Evolutionary conservation across 2,797 vertebrate genomes (phyloP), one percentile per base, ranked within the genome.

Genomic region (Sternarchorhynchus goeldii): DNA sequence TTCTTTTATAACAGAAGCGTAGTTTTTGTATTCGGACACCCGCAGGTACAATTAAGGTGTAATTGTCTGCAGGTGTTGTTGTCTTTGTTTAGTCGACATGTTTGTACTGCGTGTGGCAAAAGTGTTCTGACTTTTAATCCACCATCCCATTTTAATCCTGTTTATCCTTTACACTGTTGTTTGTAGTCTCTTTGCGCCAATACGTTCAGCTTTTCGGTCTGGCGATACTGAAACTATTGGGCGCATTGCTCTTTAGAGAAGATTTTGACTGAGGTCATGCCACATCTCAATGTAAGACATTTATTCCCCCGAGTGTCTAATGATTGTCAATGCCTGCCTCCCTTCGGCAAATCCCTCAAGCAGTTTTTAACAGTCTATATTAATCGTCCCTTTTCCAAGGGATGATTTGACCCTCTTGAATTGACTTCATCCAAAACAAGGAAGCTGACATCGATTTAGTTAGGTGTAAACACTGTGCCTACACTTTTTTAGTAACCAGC

Each of bases 381-480:
- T 94, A 93, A 94, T 91, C 91, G 89, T 93, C 93, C 92, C 90
- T 90, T 89, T 83, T 60, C 88, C 89, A 89, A 83, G 84, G 77
- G 87, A 90, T 92, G 85, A 92, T 91, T 91, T 91, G 90, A 91
- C 88, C 88, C 56, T 73, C 20, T 25, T 71, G 29, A 79, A 66
- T 60, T 25, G 41, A 77, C 79, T 76, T 83, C 25, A 68, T 64
- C 50, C 60, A 32, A 67, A 80, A 70, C 74, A 53, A 65, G 78
- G 78, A 56, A 60, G 45, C 58, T 36, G 17, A 29, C 70, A 73
- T 60, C 70, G 68, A 70, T 77, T 62, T 73, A 39, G 45, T 72
- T 72, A 78, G 34, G 57, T 53, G 78, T 76, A 70, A 25, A 12
- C 5, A 25, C 18, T 67, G 36, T 67, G 20, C 34, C 34, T 7